phyloP scores from a whole-genome alignment of 1,140 invertebrate species.

The Panagrolaimus sp. region DNA sequence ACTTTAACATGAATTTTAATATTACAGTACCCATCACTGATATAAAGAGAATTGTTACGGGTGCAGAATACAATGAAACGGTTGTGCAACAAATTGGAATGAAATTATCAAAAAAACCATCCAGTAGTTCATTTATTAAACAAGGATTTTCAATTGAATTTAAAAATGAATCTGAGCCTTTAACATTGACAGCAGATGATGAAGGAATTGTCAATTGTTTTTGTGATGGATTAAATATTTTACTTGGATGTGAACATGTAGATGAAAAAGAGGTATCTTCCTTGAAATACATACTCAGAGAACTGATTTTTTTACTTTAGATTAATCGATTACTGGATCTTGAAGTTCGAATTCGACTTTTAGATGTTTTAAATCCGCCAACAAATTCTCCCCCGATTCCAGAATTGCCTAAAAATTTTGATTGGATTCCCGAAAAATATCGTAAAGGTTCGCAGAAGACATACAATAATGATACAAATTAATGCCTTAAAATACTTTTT shows the following conservation, averaged over 20 bases:
- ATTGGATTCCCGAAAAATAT: slow-evolving; percentile 24
- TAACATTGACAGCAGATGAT: slow-evolving; percentile 20
- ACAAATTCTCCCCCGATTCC: slow-evolving; percentile 16
- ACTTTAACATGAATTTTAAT: too few relatives aligned
- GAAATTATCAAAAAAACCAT: slow-evolving; percentile 28
- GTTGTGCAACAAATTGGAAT: slow-evolving; percentile 23
- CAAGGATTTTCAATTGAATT: slow-evolving; percentile 15
- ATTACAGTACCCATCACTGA: slow-evolving; percentile 19
- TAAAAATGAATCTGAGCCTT: slow-evolving; percentile 6
- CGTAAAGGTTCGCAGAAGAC: too few relatives aligned
- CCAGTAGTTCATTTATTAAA: background rate
- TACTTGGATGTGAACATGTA: slow-evolving; percentile 21
- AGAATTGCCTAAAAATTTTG: slow-evolving; percentile 28
- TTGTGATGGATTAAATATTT: slow-evolving; percentile 28
- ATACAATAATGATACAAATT: too few relatives aligned
- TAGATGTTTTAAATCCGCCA: slow-evolving; percentile 16
- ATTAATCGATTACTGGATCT: slow-evolving; percentile 27
- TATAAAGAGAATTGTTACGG: slow-evolving; percentile 26
- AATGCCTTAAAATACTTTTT: too few relatives aligned
- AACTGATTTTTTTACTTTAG: background rate
- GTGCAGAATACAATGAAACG: slow-evolving; percentile 26
- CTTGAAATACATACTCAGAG: background rate
- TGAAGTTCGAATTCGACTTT: slow-evolving; percentile 27
- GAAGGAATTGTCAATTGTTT: slow-evolving; percentile 23
- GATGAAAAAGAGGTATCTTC: background rate